Evolutionary conservation across 2,113 vertebrate species (phyloP).

Genomic region (Apteryx owenii): DNA sequence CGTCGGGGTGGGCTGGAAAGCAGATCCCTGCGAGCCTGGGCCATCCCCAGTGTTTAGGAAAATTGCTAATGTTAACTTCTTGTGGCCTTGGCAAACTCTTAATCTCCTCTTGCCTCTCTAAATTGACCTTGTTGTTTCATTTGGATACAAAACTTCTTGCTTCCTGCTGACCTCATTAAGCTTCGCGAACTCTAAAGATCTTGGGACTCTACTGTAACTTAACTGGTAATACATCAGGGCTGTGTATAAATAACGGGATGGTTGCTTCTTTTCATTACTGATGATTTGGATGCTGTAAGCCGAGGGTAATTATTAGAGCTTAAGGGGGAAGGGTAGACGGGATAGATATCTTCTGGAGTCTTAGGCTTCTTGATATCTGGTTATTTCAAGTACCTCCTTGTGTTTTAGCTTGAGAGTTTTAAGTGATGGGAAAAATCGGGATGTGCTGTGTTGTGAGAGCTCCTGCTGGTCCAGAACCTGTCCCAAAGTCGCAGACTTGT

Average conservation of each 20-base stretch:
- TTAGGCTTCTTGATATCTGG: not conserved
- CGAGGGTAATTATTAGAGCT: not conserved
- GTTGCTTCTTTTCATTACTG: rapidly evolving
- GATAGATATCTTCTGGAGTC: rapidly evolving
- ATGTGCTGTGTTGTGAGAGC: rapidly evolving
- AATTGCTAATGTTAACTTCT: too few relatives aligned
- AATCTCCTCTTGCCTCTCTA: not conserved
- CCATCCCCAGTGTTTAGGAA: not conserved
- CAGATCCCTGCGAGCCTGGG: not conserved
- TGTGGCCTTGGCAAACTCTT: not conserved
- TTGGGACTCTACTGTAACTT: too few relatives aligned
- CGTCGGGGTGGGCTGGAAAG: not conserved
- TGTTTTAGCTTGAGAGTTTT: rapidly evolving
- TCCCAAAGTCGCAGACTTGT: not conserved
- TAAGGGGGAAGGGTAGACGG: rapidly evolving
- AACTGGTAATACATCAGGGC: rapidly evolving
- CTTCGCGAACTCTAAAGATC: too few relatives aligned
- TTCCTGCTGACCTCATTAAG: not conserved
- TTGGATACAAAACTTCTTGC: not conserved
- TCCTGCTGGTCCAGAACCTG: not conserved
- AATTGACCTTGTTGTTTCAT: not conserved
- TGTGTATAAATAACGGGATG: rapidly evolving
- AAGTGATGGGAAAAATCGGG: rapidly evolving
- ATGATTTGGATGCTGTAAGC: not conserved
- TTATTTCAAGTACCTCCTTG: too few relatives aligned